Conservation (phyloP, 2,113 vertebrate genomes). For the Corythornis madagascariensis region DNA sequence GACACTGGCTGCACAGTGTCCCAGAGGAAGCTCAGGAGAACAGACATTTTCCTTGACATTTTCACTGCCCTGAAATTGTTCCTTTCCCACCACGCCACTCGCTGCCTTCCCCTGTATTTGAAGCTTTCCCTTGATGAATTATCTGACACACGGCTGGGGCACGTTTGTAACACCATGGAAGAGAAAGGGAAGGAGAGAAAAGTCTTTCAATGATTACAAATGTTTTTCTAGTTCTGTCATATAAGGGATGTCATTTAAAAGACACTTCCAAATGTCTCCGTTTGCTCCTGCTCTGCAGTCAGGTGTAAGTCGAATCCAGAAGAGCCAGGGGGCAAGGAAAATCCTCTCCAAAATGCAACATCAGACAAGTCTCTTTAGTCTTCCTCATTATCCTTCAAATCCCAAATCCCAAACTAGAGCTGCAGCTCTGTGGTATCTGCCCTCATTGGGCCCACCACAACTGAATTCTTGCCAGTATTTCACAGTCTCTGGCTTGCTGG, state of each 20-base stretch:
- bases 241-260: not conserved
- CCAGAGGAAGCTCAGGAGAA: not conserved
- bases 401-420: not conserved
- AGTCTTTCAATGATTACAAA: not conserved
- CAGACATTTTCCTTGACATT: not conserved
- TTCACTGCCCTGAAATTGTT: not conserved
- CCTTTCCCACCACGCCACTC: not conserved
- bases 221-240: not conserved
- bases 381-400: not conserved
- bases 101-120: not conserved
- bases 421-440: rapidly evolving
- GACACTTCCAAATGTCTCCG: not conserved
- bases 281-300: not conserved
- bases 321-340: not conserved
- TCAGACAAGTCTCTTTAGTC: not conserved
- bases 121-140: not conserved
- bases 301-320: not conserved
- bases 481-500: not conserved
- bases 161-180: not conserved
- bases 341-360: not conserved
- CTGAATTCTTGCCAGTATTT: not conserved
- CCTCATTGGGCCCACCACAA: not conserved
- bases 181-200: not conserved
- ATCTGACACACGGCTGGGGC: not conserved
- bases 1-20: not conserved